Percentiles rank a stretch among this genome's conserved stretches.
phyloP scores from a whole-genome alignment of 2,888 invertebrate genomes.

The Thecocarcelia acutangulata region DNA sequence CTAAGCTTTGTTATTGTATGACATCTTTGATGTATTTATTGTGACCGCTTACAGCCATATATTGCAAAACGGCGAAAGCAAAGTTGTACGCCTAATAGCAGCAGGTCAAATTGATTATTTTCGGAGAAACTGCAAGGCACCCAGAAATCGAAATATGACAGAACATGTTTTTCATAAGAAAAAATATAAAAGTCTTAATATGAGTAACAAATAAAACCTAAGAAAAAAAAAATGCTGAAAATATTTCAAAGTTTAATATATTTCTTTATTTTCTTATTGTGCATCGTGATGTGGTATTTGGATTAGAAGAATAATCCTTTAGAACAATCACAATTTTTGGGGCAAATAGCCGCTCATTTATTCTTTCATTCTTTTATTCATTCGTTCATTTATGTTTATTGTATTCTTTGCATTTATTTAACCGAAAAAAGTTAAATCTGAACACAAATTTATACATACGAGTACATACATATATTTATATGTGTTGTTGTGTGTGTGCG shows the following conservation, averaged over 20 bases:
- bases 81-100: too few relatives aligned
- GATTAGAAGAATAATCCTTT: slow-evolving; percentile 12
- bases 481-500: too few relatives aligned
- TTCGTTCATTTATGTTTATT: slow-evolving; percentile 43
- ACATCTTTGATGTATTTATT: too few relatives aligned
- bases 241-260: slow-evolving; percentile 6
- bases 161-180: too few relatives aligned
- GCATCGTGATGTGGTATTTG: slow-evolving; percentile 17
- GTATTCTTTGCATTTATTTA: slow-evolving; percentile 53
- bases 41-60: too few relatives aligned
- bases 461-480: background rate
- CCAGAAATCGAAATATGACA: too few relatives aligned
- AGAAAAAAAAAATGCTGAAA: background rate
- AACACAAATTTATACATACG: background rate
- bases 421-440: background rate
- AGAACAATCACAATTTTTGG: slow-evolving; percentile 51
- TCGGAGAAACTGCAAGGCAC: too few relatives aligned
- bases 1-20: too few relatives aligned
- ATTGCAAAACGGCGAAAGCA: too few relatives aligned
- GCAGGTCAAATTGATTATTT: too few relatives aligned
- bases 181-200: too few relatives aligned
- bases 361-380: slow-evolving; percentile 11
- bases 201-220: too few relatives aligned
- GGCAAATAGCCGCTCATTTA: slow-evolving; percentile 51
- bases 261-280: slow-evolving; percentile 6